phyloP scores from a whole-genome alignment of 64 coral and sea anemone genomes.

The Acropora yongei region DNA sequence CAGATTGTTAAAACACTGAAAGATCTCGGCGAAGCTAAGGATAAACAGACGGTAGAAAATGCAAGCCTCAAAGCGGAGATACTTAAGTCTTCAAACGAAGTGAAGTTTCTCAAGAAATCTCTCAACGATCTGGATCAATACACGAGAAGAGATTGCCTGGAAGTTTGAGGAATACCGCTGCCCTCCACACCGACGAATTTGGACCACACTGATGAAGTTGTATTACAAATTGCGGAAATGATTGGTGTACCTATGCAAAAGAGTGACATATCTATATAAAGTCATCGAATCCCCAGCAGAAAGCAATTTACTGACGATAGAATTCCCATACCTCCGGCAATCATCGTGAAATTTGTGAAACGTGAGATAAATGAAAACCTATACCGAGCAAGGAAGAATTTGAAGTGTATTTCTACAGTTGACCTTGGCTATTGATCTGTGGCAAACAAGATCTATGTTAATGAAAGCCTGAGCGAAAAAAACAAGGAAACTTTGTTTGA shows the following conservation, averaged over 20 bases:
- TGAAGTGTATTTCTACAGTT: no score
- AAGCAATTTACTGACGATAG: neutral
- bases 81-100: no score
- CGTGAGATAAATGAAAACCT: neutral
- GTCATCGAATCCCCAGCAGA: slow-evolving; percentile 16
- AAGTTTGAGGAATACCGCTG: no score
- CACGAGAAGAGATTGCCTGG: neutral
- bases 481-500: slow-evolving; percentile 60
- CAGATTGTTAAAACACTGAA: neutral
- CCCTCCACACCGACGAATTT: no score
- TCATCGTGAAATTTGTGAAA: slow-evolving; percentile 21
- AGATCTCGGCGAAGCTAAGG: neutral
- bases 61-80: neutral
- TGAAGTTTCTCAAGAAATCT: neutral
- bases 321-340: neutral
- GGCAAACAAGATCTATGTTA: neutral
- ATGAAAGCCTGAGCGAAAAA: slow-evolving; percentile 53
- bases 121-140: neutral
- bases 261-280: neutral
- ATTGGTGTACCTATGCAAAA: neutral
- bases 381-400: no score
- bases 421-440: no score
- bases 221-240: neutral
- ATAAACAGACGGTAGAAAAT: neutral
- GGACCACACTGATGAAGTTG: neutral